A percentile compares a stretch with the other conserved stretches of the same genome.
phyloP scores from a whole-genome alignment of 1,140 invertebrate genomes.

The Apis dorsata region DNA sequence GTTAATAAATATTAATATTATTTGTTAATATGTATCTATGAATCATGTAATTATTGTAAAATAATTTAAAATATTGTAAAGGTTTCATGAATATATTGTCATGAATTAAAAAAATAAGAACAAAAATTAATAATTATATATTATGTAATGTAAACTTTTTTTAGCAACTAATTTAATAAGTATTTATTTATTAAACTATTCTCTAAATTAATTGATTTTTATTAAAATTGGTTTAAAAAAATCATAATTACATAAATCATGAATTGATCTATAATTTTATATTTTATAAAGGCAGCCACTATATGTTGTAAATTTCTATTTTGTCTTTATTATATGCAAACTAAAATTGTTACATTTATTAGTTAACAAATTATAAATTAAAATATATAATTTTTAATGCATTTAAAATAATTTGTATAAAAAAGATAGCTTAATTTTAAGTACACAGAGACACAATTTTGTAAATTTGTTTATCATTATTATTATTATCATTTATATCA shows the following conservation, averaged over 20 bases:
- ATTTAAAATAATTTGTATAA: conserved; percentile 63
- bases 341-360: conserved; percentile 5
- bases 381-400: conserved; percentile 53
- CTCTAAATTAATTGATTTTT: neutral
- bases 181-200: conserved; percentile 26
- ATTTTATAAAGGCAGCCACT: conserved; percentile 34
- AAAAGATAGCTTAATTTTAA: conserved; percentile 45
- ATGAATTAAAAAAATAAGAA: neutral
- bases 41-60: neutral
- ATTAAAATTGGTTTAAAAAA: neutral
- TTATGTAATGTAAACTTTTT: conserved; percentile 26
- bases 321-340: conserved; percentile 1
- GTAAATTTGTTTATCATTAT: conserved; percentile 26
- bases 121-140: neutral
- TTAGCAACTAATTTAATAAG: conserved; percentile 7
- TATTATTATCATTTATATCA: conserved; percentile 32
- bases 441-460: conserved; percentile 43
- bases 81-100: neutral
- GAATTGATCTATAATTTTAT: neutral
- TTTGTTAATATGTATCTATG: conserved; percentile 1
- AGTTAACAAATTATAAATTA: conserved; percentile 43
- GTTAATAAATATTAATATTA: conserved; percentile 17
- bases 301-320: conserved; percentile 34
- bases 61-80: neutral
- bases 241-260: neutral